phyloP scores from a whole-genome alignment of 2,797 vertebrate genomes.

The Tolypeutes matacus region DNA sequence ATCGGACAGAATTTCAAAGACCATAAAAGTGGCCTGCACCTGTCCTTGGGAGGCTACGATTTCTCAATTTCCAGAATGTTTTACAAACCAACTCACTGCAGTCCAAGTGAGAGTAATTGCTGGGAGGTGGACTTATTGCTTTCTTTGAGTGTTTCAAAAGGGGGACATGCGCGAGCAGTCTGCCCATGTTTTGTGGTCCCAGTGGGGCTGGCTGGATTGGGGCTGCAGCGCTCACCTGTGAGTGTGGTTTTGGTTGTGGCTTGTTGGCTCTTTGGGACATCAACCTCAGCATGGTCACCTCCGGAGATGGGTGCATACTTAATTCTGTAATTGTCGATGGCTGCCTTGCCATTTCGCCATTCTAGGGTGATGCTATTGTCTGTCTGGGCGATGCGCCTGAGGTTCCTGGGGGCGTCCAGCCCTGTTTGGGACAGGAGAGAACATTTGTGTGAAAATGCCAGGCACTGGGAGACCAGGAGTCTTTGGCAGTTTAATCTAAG shows the following conservation, averaged over 20 bases:
- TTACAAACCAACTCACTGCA: neutral
- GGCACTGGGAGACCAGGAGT: neutral
- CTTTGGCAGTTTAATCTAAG: neutral
- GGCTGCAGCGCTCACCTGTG: conserved; percentile 88
- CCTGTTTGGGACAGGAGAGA: conserved; percentile 87
- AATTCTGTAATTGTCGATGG: conserved; percentile 93
- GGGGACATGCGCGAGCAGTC: neutral
- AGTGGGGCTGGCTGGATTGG: accelerated
- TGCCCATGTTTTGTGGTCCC: neutral
- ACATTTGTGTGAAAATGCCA: neutral
- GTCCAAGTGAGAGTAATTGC: neutral
- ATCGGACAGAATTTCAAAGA: neutral
- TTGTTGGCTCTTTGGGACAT: conserved; percentile 91
- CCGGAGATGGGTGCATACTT: conserved; percentile 97
- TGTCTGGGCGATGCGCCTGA: conserved; percentile 93
- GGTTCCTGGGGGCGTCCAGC: conserved; percentile 94
- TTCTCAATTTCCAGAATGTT: neutral
- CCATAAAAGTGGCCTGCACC: too few species aligned
- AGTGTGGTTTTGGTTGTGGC: conserved; percentile 93
- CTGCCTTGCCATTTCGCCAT: conserved; percentile 95
- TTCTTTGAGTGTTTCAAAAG: neutral
- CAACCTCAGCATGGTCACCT: conserved; percentile 94
- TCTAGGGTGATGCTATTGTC: conserved; percentile 96
- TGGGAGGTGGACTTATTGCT: neutral
- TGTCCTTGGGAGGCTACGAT: neutral